Conservation (phyloP, 2,797 vertebrate species). For the Numenius phaeopus region DNA sequence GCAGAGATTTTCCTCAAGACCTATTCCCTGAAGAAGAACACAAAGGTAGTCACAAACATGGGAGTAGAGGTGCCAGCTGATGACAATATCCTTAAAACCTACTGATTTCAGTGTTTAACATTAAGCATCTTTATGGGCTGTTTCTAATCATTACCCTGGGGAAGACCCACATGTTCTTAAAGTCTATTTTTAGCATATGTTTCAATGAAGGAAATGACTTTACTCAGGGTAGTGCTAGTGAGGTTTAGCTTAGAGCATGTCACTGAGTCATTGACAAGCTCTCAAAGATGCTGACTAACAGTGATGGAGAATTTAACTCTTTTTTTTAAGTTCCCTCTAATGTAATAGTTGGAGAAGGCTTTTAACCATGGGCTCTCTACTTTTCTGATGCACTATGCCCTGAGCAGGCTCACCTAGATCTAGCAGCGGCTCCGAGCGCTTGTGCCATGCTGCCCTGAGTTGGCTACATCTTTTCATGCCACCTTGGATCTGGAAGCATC, state of each 20-base stretch:
- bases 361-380: not conserved
- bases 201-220: not conserved
- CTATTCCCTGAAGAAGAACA: not conserved
- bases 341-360: not conserved
- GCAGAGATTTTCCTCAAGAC: constrained; percentile 1
- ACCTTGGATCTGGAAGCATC: not conserved
- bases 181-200: not conserved
- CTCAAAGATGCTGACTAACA: not conserved
- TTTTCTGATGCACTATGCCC: not conserved
- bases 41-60: not conserved
- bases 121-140: not conserved
- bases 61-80: not conserved
- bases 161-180: not conserved
- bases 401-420: not conserved
- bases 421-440: not conserved
- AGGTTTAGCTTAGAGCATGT: not conserved
- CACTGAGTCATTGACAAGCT: not conserved
- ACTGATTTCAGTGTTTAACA: not conserved
- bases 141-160: not conserved
- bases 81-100: constrained; percentile 1
- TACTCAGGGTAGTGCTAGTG: not conserved
- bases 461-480: not conserved
- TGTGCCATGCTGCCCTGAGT: not conserved
- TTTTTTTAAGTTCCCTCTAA: not conserved
- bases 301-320: not conserved